These are phyloP conservation scores for Drosophila anomelani DNA, from an alignment of 2,888 invertebrate genomes.

Conservation along the genomic window DNA sequence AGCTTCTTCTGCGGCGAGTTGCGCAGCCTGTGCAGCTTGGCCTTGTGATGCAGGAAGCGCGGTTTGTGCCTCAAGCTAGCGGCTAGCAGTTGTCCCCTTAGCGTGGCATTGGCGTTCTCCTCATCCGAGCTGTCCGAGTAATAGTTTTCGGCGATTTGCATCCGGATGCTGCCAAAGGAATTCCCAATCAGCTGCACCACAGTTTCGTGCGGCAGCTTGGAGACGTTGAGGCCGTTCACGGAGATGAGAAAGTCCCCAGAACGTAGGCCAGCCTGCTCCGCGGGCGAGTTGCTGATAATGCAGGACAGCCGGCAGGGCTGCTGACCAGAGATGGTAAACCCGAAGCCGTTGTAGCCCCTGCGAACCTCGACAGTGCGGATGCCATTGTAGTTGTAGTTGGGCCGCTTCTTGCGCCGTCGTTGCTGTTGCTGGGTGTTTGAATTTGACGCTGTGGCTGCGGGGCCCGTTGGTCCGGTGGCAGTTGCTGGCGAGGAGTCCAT, in stretches of 20 bases:
- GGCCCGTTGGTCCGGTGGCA: conserved; percentile 12
- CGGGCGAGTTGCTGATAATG: conserved; percentile 95
- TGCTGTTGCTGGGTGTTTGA: conserved; percentile 76
- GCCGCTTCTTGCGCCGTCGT: conserved; percentile 87
- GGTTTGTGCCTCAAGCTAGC: conserved; percentile 80
- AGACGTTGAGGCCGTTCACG: conserved; percentile 95
- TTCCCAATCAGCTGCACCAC: conserved; percentile 96
- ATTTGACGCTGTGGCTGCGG: conserved; percentile 36
- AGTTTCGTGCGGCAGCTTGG: conserved; percentile 96
- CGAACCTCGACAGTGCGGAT: conserved; percentile 90
- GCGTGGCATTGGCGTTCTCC: conserved; percentile 85
- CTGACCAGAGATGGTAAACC: conserved; percentile 99
- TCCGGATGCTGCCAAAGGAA: conserved; percentile 91
- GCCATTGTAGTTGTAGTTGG: conserved; percentile 85
- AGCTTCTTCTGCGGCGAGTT: conserved; percentile 86
- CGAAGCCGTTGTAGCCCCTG: conserved; percentile 95
- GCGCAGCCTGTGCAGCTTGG: conserved; percentile 86
- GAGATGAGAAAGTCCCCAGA: conserved; percentile 97
- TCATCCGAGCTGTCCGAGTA: conserved; percentile 94
- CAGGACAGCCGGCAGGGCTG: conserved; percentile 97
- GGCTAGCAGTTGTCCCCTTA: conserved; percentile 62
- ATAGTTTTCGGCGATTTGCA: conserved; percentile 94
- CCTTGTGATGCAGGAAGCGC: conserved; percentile 86
- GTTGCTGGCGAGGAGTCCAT: conserved; percentile 23
- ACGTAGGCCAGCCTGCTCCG: conserved; percentile 94